Conservation (phyloP, 2,888 invertebrate genomes). For the Parnassius apollo region DNA sequence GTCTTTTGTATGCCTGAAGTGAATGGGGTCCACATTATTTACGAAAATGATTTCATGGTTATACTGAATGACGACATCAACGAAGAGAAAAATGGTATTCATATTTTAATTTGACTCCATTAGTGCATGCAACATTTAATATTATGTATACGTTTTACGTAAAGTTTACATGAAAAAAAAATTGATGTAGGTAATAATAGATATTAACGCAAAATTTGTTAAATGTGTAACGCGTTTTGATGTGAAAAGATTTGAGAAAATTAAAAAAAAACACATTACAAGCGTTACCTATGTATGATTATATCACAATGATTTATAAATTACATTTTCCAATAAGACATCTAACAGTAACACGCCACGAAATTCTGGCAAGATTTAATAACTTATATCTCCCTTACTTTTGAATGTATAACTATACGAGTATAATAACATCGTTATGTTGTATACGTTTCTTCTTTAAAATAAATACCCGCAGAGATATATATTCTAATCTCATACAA, state of each 20-base stretch:
- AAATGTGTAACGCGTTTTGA: background rate
- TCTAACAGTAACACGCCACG: constrained; percentile 66
- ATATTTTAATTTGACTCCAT: constrained; percentile 48
- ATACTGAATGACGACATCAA: background rate
- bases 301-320: constrained; percentile 71
- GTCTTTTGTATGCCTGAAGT: constrained; percentile 80
- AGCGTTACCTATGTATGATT: constrained; percentile 23
- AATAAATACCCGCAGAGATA: constrained; percentile 67
- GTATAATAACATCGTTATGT: constrained; percentile 55
- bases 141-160: too few species aligned
- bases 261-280: too few species aligned
- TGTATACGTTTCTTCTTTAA: constrained; percentile 66
- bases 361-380: constrained; percentile 72
- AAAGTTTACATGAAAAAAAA: too few species aligned
- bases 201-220: constrained; percentile 26
- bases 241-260: background rate
- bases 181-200: too few species aligned
- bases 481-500: constrained; percentile 71
- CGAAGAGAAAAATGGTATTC: background rate
- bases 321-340: constrained; percentile 67
- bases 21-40: constrained; percentile 63
- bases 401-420: constrained; percentile 27
- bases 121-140: constrained; percentile 49
- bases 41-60: constrained; percentile 35
- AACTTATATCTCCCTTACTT: constrained; percentile 52